These are phyloP conservation scores for Actias luna DNA, from an alignment of 2,888 invertebrate genomes.

Conservation along the genomic window DNA sequence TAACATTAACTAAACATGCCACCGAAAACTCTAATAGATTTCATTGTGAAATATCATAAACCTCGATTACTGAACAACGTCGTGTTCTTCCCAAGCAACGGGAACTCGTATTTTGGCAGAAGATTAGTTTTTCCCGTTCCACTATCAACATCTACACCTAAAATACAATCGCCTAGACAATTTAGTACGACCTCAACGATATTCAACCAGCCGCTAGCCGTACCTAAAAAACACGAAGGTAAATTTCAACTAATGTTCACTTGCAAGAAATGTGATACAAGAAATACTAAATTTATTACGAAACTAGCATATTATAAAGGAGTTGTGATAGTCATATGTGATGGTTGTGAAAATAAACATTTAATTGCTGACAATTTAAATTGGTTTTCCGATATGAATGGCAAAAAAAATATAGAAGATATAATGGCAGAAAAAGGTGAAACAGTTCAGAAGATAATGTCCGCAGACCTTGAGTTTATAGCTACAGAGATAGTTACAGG, in stretches of 20 bases:
- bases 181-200: slow-evolving; percentile 53
- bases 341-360: slow-evolving; percentile 93
- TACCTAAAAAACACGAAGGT: slow-evolving; percentile 55
- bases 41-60: slow-evolving; percentile 70
- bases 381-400: slow-evolving; percentile 93
- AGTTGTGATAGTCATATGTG: slow-evolving; percentile 95
- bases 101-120: slow-evolving; percentile 71
- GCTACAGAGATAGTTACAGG: slow-evolving; percentile 57
- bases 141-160: slow-evolving; percentile 55
- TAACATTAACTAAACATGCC: slow-evolving; percentile 46
- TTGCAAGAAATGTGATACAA: slow-evolving; percentile 92
- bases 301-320: slow-evolving; percentile 93
- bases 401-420: slow-evolving; percentile 93
- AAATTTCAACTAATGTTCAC: slow-evolving; percentile 90
- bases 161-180: slow-evolving; percentile 56
- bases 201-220: slow-evolving; percentile 47
- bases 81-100: slow-evolving; percentile 72
- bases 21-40: slow-evolving; percentile 69
- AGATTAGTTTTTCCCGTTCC: slow-evolving; percentile 51
- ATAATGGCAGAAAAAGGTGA: slow-evolving; percentile 95
- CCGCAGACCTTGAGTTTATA: slow-evolving; percentile 73
- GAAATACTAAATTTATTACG: slow-evolving; percentile 90
- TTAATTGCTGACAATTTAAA: slow-evolving; percentile 97
- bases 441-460: slow-evolving; percentile 83
- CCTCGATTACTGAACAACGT: slow-evolving; percentile 69